Evolutionary conservation across 2,113 vertebrate genomes (phyloP).

Genomic region (Trogon surrucura): DNA sequence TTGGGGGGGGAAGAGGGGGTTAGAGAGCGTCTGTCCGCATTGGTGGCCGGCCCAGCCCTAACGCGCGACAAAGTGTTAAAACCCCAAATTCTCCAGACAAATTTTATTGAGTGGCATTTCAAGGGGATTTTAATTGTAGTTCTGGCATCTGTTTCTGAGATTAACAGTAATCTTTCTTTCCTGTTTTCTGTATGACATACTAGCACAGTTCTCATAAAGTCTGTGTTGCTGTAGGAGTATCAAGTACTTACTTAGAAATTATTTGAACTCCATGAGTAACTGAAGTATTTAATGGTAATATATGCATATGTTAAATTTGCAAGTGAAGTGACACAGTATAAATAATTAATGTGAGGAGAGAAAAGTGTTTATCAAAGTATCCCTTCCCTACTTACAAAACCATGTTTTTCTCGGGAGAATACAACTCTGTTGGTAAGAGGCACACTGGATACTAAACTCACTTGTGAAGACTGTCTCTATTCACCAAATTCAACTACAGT

Average conservation of each 20-base stretch:
- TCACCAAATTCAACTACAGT: not conserved
- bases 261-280: not conserved
- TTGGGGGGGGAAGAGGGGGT: too few species aligned
- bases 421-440: not conserved
- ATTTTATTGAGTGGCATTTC: not conserved
- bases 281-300: not conserved
- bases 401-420: not conserved
- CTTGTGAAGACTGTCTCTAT: not conserved
- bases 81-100: not conserved
- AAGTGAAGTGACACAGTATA: not conserved
- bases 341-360: not conserved
- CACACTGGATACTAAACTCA: not conserved
- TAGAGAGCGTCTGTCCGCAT: too few species aligned
- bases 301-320: not conserved
- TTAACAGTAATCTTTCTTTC: not conserved
- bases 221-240: not conserved
- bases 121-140: not conserved
- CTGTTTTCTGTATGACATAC: not conserved
- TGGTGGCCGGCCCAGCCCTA: too few species aligned
- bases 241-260: not conserved
- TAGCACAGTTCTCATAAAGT: not conserved
- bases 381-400: not conserved
- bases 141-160: not conserved
- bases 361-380: not conserved
- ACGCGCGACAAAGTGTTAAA: not conserved